These are phyloP conservation scores for Onychorhynchus coronatus DNA, from an alignment of 2,113 vertebrate genomes.

Conservation along the genomic window DNA sequence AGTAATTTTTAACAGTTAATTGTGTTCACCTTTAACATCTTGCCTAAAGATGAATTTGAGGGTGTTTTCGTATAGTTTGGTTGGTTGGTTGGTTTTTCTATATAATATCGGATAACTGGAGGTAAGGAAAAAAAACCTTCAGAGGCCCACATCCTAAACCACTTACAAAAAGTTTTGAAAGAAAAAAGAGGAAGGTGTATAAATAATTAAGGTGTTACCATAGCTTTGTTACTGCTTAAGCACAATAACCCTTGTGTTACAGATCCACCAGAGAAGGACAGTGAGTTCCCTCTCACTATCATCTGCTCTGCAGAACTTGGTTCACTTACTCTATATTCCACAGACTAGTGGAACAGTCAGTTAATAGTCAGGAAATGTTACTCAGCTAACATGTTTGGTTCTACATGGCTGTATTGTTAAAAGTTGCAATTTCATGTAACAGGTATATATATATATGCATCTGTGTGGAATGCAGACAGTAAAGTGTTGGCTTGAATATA, in stretches of 20 bases:
- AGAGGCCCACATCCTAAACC: not conserved
- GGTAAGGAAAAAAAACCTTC: not conserved
- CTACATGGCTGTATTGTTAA: not conserved
- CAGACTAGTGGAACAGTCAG: not conserved
- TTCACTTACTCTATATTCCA: not conserved
- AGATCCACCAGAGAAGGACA: not conserved
- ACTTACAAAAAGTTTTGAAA: not conserved
- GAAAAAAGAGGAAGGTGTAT: not conserved
- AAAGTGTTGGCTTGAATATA: not conserved
- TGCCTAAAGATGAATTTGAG: not conserved
- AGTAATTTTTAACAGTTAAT: not conserved
- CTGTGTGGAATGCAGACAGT: not conserved
- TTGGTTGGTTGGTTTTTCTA: not conserved
- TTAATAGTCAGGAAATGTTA: not conserved
- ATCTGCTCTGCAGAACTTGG: not conserved
- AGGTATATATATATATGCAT: fast-evolving
- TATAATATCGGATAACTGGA: not conserved
- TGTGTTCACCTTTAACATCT: not conserved
- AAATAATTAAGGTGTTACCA: not conserved
- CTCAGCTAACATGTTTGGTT: not conserved
- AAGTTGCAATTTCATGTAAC: not conserved
- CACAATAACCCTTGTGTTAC: not conserved
- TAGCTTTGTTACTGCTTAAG: not conserved
- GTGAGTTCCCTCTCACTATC: not conserved
- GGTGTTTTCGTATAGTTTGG: fast-evolving